Conservation (phyloP, 2,113 vertebrate genomes). For the Mirza zaza region DNA sequence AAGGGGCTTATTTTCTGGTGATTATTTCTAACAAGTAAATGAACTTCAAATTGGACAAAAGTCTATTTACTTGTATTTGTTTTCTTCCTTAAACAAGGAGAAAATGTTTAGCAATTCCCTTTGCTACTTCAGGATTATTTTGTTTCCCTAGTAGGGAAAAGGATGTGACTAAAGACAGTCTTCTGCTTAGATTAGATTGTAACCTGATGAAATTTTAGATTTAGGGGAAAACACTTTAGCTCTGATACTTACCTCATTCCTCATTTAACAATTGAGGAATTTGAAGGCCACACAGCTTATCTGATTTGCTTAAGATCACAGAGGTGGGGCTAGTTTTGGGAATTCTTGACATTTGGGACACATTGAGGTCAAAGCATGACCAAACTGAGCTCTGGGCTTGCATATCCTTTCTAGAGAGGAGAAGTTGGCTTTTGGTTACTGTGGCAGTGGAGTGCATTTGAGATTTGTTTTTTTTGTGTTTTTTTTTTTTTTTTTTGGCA, state of each 20-base stretch:
- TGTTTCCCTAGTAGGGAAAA: background rate
- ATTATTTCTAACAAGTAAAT: background rate
- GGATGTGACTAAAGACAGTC: background rate
- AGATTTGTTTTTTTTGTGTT: too few relatives aligned
- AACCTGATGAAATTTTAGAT: background rate
- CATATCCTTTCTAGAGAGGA: background rate
- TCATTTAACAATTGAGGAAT: background rate
- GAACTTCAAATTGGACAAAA: background rate
- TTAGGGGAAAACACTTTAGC: background rate
- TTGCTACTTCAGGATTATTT: background rate
- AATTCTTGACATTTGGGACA: background rate
- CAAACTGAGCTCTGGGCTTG: background rate
- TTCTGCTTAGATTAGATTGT: background rate
- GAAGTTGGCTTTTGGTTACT: slow-evolving; percentile 45
- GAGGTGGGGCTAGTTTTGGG: background rate
- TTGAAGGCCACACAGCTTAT: background rate
- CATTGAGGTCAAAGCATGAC: background rate
- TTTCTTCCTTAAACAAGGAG: background rate
- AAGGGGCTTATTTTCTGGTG: background rate
- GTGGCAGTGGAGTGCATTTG: background rate
- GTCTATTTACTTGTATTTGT: background rate
- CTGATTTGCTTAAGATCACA: background rate
- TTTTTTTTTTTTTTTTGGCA: slow-evolving; percentile 58
- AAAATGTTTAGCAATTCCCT: background rate
- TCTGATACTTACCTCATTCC: background rate